Percentiles rank a stretch among this genome's conserved stretches.
These are phyloP conservation scores for Phengaris arion DNA, from an alignment of 2,888 invertebrate genomes.

Conservation along the genomic window DNA sequence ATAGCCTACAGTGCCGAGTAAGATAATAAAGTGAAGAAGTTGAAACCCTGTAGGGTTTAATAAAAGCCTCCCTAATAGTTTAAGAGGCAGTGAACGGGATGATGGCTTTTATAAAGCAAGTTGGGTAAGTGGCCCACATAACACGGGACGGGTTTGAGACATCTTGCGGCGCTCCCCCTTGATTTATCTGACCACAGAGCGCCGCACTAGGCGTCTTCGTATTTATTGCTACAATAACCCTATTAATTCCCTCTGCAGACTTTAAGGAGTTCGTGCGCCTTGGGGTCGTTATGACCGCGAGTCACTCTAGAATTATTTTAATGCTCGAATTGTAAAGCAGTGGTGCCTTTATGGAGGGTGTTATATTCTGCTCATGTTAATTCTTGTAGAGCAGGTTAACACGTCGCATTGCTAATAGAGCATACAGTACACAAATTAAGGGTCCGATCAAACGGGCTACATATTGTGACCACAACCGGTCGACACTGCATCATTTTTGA, in stretches of 20 bases:
- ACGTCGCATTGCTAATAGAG: too few relatives aligned
- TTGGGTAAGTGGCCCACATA: constrained; percentile 26
- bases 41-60: not conserved
- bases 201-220: constrained; percentile 70
- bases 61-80: constrained; percentile 19
- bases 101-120: constrained; percentile 22
- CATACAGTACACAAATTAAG: too few relatives aligned
- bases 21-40: not conserved
- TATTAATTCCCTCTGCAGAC: constrained; percentile 69
- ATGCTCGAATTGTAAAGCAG: constrained; percentile 34
- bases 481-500: too few relatives aligned
- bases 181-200: constrained; percentile 71
- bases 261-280: constrained; percentile 49
- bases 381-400: not conserved
- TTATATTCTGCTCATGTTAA: not conserved
- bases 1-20: not conserved
- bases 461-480: too few relatives aligned
- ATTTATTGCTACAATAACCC: constrained; percentile 78
- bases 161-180: constrained; percentile 67
- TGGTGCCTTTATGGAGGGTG: not conserved
- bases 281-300: constrained; percentile 39
- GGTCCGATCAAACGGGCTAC: too few relatives aligned
- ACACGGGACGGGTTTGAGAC: constrained; percentile 47
- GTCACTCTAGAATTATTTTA: constrained; percentile 42
- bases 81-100: constrained; percentile 6